These are phyloP conservation scores for Myotis brandtii DNA, from an alignment of 2,113 vertebrate species.

Conservation along the genomic window DNA sequence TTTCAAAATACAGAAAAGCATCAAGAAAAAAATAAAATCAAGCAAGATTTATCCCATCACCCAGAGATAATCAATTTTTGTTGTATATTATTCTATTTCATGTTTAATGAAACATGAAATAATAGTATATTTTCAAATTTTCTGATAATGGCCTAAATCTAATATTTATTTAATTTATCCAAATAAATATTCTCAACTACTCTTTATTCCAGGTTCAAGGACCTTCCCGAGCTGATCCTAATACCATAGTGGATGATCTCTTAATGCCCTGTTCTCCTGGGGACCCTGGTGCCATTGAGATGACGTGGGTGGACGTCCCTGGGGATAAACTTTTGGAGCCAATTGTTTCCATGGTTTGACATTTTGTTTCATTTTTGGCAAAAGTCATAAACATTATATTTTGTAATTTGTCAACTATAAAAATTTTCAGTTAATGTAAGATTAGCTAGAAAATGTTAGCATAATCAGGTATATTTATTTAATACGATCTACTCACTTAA, in stretches of 20 bases:
- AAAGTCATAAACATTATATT: neutral
- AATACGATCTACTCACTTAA: neutral
- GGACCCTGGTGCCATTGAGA: slow-evolving; percentile 92
- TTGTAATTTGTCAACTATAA: slow-evolving; percentile 14
- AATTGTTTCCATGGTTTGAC: slow-evolving; percentile 92
- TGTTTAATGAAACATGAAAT: slow-evolving; percentile 5
- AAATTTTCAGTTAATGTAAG: neutral
- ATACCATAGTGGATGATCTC: slow-evolving; percentile 89
- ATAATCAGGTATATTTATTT: neutral
- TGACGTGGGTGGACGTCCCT: slow-evolving; percentile 98
- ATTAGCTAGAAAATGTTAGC: neutral
- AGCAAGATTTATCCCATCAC: neutral
- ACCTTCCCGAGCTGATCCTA: slow-evolving; percentile 89
- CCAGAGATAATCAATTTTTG: neutral
- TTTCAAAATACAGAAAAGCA: neutral
- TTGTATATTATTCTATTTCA: neutral
- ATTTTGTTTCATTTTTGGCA: slow-evolving; percentile 43
- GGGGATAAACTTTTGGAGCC: slow-evolving; percentile 96
- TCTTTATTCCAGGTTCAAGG: slow-evolving; percentile 89
- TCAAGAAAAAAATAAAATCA: slow-evolving; percentile 10
- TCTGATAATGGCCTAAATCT: neutral
- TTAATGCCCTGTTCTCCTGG: slow-evolving; percentile 97
- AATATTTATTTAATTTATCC: slow-evolving; percentile 36
- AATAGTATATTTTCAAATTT: neutral
- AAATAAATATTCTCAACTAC: neutral